phyloP scores from a whole-genome alignment of 2,888 invertebrate genomes.

The Cheilosia variabilis region DNA sequence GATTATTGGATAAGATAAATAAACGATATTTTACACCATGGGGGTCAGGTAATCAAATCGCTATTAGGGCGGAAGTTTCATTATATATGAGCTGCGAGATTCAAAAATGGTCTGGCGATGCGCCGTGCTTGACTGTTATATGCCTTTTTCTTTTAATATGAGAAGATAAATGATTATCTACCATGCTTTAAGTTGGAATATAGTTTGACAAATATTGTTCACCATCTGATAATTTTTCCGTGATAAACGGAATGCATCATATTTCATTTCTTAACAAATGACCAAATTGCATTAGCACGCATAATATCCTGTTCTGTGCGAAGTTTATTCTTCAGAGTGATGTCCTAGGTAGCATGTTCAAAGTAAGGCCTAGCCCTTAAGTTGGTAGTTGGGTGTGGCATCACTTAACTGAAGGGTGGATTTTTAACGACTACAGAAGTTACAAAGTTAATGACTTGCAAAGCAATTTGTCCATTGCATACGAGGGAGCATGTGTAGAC shows the following conservation, averaged over 20 bases:
- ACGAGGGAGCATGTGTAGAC: no score
- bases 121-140: neutral
- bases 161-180: neutral
- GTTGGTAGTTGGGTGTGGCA: constrained; percentile 29
- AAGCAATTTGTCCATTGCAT: no score
- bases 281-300: constrained; percentile 48
- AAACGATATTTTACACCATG: neutral
- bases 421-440: neutral
- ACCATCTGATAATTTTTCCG: constrained; percentile 3
- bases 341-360: constrained; percentile 2
- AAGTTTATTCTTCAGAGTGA: no score
- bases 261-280: constrained; percentile 27
- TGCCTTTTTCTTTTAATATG: neutral
- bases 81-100: constrained; percentile 4
- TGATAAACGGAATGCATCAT: constrained; percentile 18
- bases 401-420: constrained; percentile 4
- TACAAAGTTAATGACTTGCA: no score
- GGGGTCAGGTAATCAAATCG: neutral
- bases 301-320: constrained; percentile 12
- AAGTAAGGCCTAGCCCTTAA: constrained; percentile 20
- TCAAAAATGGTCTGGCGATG: constrained; percentile 5
- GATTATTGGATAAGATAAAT: constrained; percentile 35
- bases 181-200: neutral
- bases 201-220: neutral
- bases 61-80: neutral